Conservation (phyloP, 2,888 invertebrate genomes). For the Ommatoiulus sabulosus region DNA sequence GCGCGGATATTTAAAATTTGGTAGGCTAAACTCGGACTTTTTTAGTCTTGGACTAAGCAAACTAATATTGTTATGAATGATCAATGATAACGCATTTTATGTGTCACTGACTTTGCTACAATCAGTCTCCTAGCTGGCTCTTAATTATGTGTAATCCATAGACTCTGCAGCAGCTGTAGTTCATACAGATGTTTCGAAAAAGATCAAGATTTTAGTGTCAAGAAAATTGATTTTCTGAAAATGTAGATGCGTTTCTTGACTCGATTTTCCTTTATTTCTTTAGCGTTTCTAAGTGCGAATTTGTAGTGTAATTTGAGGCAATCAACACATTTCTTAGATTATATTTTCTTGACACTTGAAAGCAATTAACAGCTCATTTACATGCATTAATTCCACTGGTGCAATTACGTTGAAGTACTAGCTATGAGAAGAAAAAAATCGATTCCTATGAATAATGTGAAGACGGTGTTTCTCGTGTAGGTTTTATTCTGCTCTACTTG, state of each 20-base stretch:
- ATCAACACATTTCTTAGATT: conserved; percentile 22
- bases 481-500: background rate
- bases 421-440: background rate
- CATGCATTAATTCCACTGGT: background rate
- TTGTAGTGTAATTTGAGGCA: conserved; percentile 19
- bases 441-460: background rate
- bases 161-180: too few relatives aligned
- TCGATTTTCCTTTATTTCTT: background rate
- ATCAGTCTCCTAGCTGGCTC: too few relatives aligned
- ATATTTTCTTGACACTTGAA: conserved; percentile 7
- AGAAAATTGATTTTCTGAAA: background rate
- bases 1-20: too few relatives aligned
- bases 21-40: too few relatives aligned
- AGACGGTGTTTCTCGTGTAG: background rate
- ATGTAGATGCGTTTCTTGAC: background rate
- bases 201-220: background rate
- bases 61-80: too few relatives aligned
- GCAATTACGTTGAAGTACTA: background rate
- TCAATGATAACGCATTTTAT: too few relatives aligned
- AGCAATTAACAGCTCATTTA: conserved; percentile 35
- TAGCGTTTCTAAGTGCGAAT: background rate
- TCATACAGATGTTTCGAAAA: too few relatives aligned
- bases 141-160: too few relatives aligned
- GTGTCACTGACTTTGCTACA: too few relatives aligned
- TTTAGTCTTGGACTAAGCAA: too few relatives aligned